Conservation (phyloP, 2,113 vertebrate genomes). For the Catharus bicknelli region DNA sequence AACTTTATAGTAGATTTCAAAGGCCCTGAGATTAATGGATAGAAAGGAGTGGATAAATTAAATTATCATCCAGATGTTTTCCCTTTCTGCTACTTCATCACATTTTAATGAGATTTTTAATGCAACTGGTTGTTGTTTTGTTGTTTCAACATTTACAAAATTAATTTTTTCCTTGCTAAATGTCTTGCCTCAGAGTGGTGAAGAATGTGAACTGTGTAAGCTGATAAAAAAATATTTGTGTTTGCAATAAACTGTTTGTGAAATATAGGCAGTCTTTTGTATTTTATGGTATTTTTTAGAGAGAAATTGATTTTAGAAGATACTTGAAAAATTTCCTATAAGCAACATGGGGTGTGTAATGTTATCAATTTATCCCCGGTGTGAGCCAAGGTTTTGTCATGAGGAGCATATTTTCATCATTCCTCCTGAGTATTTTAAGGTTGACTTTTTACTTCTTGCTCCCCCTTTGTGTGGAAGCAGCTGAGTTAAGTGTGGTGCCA, state of each 20-base stretch:
- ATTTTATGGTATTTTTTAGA: constrained; percentile 43
- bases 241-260: constrained; percentile 55
- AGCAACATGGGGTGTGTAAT: not conserved
- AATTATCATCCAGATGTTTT: constrained; percentile 41
- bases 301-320: constrained; percentile 64
- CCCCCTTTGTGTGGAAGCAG: not conserved
- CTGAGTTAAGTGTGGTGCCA: not conserved
- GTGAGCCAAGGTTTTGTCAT: constrained; percentile 25
- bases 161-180: not conserved
- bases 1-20: not conserved
- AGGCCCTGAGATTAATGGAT: not conserved
- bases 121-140: constrained; percentile 25
- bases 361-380: constrained; percentile 22
- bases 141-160: not conserved
- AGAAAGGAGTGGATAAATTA: not conserved
- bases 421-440: not conserved
- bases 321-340: constrained; percentile 54
- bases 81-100: constrained; percentile 12
- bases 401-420: not conserved
- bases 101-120: constrained; percentile 41
- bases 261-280: constrained; percentile 54
- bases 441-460: not conserved
- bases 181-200: not conserved
- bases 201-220: constrained; percentile 17
- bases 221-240: constrained; percentile 40